A percentile compares a stretch with the other conserved stretches of the same genome.
Conservation (phyloP, 1,140 invertebrate species). For the Rhagoletis pomonella region DNA sequence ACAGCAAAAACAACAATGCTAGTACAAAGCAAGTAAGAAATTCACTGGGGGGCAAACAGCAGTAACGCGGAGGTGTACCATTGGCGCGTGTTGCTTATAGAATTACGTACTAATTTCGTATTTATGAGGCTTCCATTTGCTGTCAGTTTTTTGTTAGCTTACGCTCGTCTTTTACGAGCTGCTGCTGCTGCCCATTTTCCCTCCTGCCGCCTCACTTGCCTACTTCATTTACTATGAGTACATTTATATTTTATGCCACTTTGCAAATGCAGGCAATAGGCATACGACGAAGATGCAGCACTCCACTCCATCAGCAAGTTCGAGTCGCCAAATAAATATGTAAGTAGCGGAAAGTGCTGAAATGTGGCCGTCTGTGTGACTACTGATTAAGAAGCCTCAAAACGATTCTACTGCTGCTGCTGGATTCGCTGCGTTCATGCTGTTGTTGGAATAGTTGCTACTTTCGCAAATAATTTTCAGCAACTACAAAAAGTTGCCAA, state of each 20-base stretch:
- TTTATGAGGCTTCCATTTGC: constrained; percentile 71
- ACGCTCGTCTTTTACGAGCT: neutral
- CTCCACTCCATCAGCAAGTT: neutral
- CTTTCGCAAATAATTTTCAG: constrained; percentile 20
- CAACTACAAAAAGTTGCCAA: neutral
- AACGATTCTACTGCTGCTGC: neutral
- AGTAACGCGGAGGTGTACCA: neutral
- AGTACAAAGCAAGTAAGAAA: neutral
- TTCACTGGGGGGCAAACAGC: neutral
- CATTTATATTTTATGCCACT: constrained; percentile 52
- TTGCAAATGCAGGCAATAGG: constrained; percentile 30
- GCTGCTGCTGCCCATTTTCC: neutral
- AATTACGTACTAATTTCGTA: constrained; percentile 74
- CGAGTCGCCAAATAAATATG: neutral
- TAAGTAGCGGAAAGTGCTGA: constrained; percentile 22
- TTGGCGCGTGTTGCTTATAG: constrained; percentile 74
- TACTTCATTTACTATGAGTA: constrained; percentile 24
- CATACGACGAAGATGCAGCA: constrained; percentile 29
- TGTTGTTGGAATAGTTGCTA: neutral
- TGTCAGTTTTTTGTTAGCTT: constrained; percentile 14
- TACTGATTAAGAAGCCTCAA: constrained; percentile 50
- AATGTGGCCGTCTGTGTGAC: constrained; percentile 38
- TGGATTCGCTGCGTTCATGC: neutral
- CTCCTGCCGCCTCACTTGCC: neutral
- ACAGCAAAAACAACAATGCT: constrained; percentile 3